A percentile compares a stretch with the other conserved stretches of the same genome.
Conservation (phyloP, 1,140 invertebrate species). For the Saccostrea glomerata region DNA sequence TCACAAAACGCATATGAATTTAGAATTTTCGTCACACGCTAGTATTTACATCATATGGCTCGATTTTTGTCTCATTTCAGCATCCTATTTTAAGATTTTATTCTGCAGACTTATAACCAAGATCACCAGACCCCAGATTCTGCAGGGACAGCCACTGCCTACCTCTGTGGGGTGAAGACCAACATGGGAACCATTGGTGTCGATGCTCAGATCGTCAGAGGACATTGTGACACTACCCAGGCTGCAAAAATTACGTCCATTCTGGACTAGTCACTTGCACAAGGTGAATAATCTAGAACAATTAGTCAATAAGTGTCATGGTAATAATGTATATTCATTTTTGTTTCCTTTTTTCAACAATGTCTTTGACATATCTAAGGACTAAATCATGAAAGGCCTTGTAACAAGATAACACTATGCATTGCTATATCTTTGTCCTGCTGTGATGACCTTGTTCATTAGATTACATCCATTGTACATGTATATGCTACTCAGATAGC, state of each 20-base stretch:
- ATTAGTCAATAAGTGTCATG: no score
- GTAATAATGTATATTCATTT: no score
- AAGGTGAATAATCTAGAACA: constrained; percentile 36
- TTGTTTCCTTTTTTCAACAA: no score
- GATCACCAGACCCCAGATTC: constrained; percentile 94
- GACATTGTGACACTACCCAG: constrained; percentile 24
- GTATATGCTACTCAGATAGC: not conserved
- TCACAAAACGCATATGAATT: no score
- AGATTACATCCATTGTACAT: no score
- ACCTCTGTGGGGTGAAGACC: constrained; percentile 90
- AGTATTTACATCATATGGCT: no score
- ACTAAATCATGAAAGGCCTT: no score
- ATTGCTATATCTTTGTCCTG: not conserved
- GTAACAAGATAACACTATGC: no score
- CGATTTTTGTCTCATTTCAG: no score
- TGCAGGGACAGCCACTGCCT: constrained; percentile 90
- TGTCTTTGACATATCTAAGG: no score
- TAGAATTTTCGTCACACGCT: no score
- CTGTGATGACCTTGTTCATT: not conserved
- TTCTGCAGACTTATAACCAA: constrained; percentile 89
- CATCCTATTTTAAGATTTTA: not conserved
- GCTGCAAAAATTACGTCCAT: constrained; percentile 83
- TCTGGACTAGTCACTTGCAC: constrained; percentile 84
- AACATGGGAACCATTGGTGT: constrained; percentile 88
- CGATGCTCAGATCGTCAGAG: constrained; percentile 77